Evolutionary conservation across 2,888 invertebrate species (phyloP).

Genomic region (Sphaeridia pumilis): DNA sequence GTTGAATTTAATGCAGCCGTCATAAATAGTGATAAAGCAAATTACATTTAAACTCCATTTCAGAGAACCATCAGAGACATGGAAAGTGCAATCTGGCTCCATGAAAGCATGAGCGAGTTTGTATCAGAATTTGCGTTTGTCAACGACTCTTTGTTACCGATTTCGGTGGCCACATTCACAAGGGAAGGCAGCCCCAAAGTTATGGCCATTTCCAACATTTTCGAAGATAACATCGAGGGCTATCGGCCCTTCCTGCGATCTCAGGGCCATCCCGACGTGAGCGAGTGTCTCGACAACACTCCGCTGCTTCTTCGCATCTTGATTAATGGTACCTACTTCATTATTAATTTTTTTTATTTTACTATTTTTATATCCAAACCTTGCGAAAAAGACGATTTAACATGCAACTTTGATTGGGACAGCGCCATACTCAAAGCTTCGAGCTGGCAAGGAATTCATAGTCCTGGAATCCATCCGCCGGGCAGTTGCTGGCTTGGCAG

Average conservation of each 20-base stretch:
- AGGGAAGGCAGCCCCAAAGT: conserved; percentile 34
- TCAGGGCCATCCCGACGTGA: conserved; percentile 34
- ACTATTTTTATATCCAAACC: too few relatives aligned
- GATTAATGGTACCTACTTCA: conserved; percentile 34
- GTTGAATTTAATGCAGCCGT: too few relatives aligned
- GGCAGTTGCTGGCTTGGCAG: conserved; percentile 38
- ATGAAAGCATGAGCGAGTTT: conserved; percentile 34
- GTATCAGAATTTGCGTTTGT: conserved; percentile 35
- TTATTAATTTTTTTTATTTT: too few relatives aligned
- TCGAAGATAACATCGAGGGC: conserved; percentile 32
- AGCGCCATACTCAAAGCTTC: conserved; percentile 35
- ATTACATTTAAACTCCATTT: too few relatives aligned
- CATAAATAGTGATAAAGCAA: too few relatives aligned
- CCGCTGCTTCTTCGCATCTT: conserved; percentile 34
- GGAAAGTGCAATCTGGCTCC: conserved; percentile 36
- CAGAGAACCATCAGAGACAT: conserved; percentile 35
- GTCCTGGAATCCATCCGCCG: conserved; percentile 38
- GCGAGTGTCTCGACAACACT: conserved; percentile 33
- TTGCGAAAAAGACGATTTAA: too few relatives aligned
- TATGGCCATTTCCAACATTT: conserved; percentile 35
- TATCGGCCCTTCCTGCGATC: conserved; percentile 33
- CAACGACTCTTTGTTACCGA: conserved; percentile 33
- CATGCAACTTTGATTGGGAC: too few relatives aligned
- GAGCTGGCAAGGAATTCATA: conserved; percentile 33
- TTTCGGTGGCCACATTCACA: conserved; percentile 34